Evolutionary conservation across 1,140 invertebrate genomes (phyloP), one percentile per base, ranked within the genome.

Genomic region (Sminthurides bifidus): DNA sequence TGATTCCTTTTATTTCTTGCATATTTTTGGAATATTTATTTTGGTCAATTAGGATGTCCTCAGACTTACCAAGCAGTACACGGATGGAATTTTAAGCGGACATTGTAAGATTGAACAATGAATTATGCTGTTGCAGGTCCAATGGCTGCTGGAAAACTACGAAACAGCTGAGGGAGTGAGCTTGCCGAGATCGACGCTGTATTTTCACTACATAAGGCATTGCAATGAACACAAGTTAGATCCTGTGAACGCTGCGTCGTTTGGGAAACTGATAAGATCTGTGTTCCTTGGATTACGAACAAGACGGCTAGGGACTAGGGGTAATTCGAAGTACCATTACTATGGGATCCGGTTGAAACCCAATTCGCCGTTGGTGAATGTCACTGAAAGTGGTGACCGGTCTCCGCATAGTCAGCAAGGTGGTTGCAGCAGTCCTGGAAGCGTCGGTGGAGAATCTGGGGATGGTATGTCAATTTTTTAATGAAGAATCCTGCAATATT

Each of bases 301-400:
- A 19, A 76, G 94, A 64, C 77, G 94, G 41, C 77, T 98, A 37
- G 94, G 95, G 60, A 98, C 94, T 5, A 80, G 93, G 63, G 94
- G 94, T n/a, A 98, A 98, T 75, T 98, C 93, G 5, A 98, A 98
- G 70, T 98, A 98, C 72, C 94, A 98, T 76, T 98, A 98, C 73
- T 98, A 98, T 76, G 95, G 95, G n/a, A 97, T 98, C 59, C 78
- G 92, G 43, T 84, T 97, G 5, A 97, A 97, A 73, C 86, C 89
- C 0, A 82, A 79, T 57, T 93, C 90, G 0, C 75, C 81, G 6
- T 68, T 93, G 27, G 83, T 84, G 60, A 72, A 74, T 60, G 66
- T 77, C n/a, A 72, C 72, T 35, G 76, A 77, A 64, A 81, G 84
- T 53, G 72, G 73, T 41, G 38, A 41, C 1, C 24, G 31, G 15